Percentiles rank a stretch among this genome's conserved stretches.
Conservation (phyloP, 35 echinoderm and acorn worm genomes). For the Strongylocentrotus purpuratus region DNA sequence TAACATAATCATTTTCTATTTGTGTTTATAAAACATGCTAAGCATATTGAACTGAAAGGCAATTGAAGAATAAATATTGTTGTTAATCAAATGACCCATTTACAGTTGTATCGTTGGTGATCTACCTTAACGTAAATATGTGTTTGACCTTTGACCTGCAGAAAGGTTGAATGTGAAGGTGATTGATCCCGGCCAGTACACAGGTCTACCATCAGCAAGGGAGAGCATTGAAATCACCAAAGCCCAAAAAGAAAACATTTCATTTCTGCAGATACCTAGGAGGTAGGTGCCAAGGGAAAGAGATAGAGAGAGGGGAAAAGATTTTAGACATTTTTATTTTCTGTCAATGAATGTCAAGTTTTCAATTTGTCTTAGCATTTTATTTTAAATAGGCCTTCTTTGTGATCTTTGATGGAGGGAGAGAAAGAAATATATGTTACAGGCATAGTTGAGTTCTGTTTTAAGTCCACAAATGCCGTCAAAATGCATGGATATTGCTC, state of each 20-base stretch:
- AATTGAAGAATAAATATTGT: too few species aligned
- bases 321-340: background rate
- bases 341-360: background rate
- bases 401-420: too few species aligned
- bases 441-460: too few species aligned
- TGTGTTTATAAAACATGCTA: too few species aligned
- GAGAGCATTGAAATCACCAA: conserved; percentile 72
- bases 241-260: conserved; percentile 81
- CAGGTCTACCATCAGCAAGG: conserved; percentile 73
- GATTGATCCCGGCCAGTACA: conserved; percentile 62
- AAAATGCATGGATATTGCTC: too few species aligned
- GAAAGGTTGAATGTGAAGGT: conserved; percentile 91
- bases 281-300: conserved; percentile 46
- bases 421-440: too few species aligned
- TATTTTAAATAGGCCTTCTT: background rate
- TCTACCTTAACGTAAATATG: background rate
- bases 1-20: too few species aligned
- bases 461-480: too few species aligned
- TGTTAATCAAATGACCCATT: too few species aligned
- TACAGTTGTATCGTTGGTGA: too few species aligned
- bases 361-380: background rate
- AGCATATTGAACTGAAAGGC: too few species aligned
- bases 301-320: background rate
- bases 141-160: conserved; percentile 59
- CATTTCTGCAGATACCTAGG: conserved; percentile 81